phyloP scores from a whole-genome alignment of 2,888 invertebrate genomes.

The Portevinia maculata region DNA sequence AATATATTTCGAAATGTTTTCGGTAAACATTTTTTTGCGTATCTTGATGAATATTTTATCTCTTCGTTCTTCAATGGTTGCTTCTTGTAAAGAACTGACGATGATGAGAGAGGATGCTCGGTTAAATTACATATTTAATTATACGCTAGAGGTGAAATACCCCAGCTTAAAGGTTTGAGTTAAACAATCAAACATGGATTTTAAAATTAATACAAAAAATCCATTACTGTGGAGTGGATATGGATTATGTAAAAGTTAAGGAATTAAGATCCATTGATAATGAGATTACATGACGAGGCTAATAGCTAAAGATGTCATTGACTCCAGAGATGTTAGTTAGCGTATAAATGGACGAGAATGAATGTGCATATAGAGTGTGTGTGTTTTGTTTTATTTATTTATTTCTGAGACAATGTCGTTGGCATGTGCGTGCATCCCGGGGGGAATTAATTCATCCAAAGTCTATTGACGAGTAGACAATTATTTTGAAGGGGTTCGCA shows the following conservation, averaged over 20 bases:
- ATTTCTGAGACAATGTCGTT: slow-evolving; percentile 19
- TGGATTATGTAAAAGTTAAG: slow-evolving; percentile 40
- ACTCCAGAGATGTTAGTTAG: slow-evolving; percentile 10
- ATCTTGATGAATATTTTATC: slow-evolving; percentile 5
- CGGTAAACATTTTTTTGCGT: background rate
- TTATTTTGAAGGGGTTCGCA: background rate
- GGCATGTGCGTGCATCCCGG: slow-evolving; percentile 31
- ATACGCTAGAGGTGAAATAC: slow-evolving; percentile 40
- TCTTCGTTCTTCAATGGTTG: background rate
- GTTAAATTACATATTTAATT: slow-evolving; percentile 54
- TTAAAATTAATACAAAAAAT: slow-evolving; percentile 14
- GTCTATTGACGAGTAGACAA: slow-evolving; percentile 27
- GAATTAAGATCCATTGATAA: slow-evolving; percentile 50
- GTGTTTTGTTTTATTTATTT: slow-evolving; percentile 33
- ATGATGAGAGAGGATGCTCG: slow-evolving; percentile 1
- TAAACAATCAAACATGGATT: slow-evolving; percentile 48
- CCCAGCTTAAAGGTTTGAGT: slow-evolving; percentile 33
- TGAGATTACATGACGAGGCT: slow-evolving; percentile 23
- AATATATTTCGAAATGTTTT: slow-evolving; percentile 36
- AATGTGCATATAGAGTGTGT: background rate
- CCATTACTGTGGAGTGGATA: background rate
- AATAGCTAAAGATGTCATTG: slow-evolving; percentile 52
- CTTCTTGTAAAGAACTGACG: slow-evolving; percentile 7
- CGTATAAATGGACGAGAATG: background rate
- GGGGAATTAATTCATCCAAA: slow-evolving; percentile 54